Base-by-base conservation (phyloP, 2,113 vertebrate species). In the Desmodus rotundus region DNA sequence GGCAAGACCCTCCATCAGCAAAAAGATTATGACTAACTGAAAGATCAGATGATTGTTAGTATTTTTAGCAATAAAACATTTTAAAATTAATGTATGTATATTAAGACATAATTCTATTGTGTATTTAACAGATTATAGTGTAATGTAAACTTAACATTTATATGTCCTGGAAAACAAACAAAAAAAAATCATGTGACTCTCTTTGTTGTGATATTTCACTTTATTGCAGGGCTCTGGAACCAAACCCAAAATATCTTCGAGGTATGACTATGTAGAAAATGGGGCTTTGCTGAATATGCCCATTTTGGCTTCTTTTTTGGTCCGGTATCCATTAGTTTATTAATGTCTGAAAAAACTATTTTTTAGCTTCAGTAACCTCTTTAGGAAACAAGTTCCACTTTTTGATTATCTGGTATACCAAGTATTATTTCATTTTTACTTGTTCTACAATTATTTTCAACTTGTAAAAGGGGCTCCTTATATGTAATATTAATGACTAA, bases 321-420 rank as follows among this genome's bases (percentile, higher is more conserved):
- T 54, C 47, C 36, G 9, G 83, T 63, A 91, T 43, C 56, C 11
- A 58, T 78, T 91, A 56, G 85, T 67, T 85, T 88, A 82, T 31
- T 20, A 43, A 76, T 47, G 14, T 58, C 24, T 72, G 19, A 78
- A 92, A 77, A 86, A 86, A 41, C 15, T 45, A 84, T 80, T 94
- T 84, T 96, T 92, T 38, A 89, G n/a, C 28, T 92, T 84, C 12
- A 80, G 72, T 80, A 92, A 92, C 20, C 22, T 65, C 15, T 83
- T 83, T n/a, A 77, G 45, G 28, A 83, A 87, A 43, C 4, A 92
- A 88, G 38, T 28, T 56, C 50, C 20, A 63, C 12, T 7, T 61
- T 12, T 56, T 74, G 26, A 95, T 61, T 73, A 73, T 63, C 47
- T 77, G 61, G 50, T 63, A 83, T 15, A 83, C 47, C 52, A 83